phyloP scores from a whole-genome alignment of 1,140 invertebrate genomes.

The Dendrolimus punctatus region DNA sequence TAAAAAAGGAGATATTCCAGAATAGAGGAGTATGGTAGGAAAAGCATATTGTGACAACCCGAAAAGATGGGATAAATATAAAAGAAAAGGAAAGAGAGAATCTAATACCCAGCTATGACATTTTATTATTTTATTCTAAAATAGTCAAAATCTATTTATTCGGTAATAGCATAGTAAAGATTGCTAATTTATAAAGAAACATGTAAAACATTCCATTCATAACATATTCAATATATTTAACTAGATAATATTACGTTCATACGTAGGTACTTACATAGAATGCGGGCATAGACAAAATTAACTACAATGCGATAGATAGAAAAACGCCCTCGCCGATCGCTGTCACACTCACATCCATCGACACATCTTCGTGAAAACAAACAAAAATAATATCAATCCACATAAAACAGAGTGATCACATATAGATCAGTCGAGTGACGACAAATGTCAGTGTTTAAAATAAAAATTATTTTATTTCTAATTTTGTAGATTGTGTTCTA shows the following conservation, averaged over 20 bases:
- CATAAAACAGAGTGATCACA: constrained; percentile 26
- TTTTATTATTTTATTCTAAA: too few species aligned
- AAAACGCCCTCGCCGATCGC: constrained; percentile 12
- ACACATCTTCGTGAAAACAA: constrained; percentile 21
- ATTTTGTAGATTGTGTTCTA: neutral
- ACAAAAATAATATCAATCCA: constrained; percentile 31
- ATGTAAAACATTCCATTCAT: neutral
- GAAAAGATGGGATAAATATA: too few species aligned
- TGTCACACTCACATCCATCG: constrained; percentile 28
- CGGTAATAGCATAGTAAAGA: neutral
- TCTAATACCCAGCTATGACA: too few species aligned
- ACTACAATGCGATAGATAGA: neutral
- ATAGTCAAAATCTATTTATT: neutral
- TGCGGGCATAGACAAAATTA: neutral
- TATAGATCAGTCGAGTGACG: constrained; percentile 24
- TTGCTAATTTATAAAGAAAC: neutral
- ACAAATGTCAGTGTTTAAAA: constrained; percentile 29
- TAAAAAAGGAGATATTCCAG: too few species aligned
- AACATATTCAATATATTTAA: neutral
- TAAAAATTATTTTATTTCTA: constrained; percentile 15
- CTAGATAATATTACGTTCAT: neutral
- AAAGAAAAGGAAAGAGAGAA: too few species aligned
- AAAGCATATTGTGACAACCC: too few species aligned
- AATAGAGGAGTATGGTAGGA: too few species aligned
- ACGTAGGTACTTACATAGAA: too few species aligned